A percentile compares a stretch with the other conserved stretches of the same genome.
phyloP scores from a whole-genome alignment of 2,888 invertebrate genomes.

The Acronicta alni region DNA sequence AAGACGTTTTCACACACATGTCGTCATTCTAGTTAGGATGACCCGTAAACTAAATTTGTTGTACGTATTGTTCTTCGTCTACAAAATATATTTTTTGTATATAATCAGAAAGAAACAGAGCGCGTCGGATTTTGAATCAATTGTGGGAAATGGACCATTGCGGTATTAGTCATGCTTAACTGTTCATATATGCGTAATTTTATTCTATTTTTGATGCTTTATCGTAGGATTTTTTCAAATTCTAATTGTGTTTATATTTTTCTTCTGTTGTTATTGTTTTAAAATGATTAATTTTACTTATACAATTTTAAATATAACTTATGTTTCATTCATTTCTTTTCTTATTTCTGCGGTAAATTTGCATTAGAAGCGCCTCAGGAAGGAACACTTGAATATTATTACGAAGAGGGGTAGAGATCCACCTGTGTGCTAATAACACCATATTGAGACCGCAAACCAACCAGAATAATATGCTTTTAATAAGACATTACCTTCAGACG shows the following conservation, averaged over 20 bases:
- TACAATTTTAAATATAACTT: no score
- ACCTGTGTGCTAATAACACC: constrained; percentile 20
- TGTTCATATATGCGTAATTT: constrained; percentile 21
- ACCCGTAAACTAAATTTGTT: neutral
- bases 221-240: no score
- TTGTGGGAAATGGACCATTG: constrained; percentile 31
- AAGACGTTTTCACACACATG: constrained; percentile 1
- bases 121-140: constrained; percentile 26
- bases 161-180: constrained; percentile 18
- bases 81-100: neutral
- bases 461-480: no score
- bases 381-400: constrained; percentile 7
- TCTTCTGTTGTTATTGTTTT: no score
- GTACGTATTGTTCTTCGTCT: neutral
- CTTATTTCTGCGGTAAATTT: constrained; percentile 2
- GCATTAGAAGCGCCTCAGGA: constrained; percentile 3
- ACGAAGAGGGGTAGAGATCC: neutral
- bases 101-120: constrained; percentile 11
- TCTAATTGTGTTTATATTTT: no score
- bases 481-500: no score
- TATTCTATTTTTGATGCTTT: no score
- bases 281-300: no score
- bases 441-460: neutral
- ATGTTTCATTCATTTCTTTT: neutral
- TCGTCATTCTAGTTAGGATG: neutral